These are phyloP conservation scores for Drosophila emarginata DNA, from an alignment of 2,888 invertebrate genomes.

Conservation along the genomic window DNA sequence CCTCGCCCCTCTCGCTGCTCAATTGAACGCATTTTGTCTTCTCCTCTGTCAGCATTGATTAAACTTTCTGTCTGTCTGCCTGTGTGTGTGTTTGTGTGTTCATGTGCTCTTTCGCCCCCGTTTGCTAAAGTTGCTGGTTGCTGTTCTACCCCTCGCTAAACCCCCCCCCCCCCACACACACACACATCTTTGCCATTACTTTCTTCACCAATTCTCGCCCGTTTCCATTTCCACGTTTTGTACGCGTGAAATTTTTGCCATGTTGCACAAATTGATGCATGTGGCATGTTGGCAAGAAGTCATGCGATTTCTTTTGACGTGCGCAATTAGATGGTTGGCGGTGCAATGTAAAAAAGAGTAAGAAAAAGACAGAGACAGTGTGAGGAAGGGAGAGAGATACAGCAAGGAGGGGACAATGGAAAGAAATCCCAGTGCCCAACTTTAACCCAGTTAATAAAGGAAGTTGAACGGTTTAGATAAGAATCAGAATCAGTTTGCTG, in stretches of 20 bases:
- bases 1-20: not conserved
- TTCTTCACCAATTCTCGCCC: not conserved
- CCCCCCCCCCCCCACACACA: too few relatives aligned
- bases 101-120: conserved; percentile 5
- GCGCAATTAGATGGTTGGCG: conserved; percentile 48
- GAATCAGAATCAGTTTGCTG: not conserved
- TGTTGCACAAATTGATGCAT: conserved; percentile 73
- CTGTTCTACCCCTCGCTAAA: too few relatives aligned
- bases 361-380: not conserved
- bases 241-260: conserved; percentile 70
- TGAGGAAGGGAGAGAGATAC: not conserved
- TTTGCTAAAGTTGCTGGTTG: conserved; percentile 18
- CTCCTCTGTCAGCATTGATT: conserved; percentile 71
- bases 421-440: conserved; percentile 4
- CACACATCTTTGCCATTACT: not conserved
- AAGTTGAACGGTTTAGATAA: not conserved
- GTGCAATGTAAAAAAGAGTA: not conserved
- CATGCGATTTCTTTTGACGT: conserved; percentile 65
- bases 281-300: conserved; percentile 69
- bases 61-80: conserved; percentile 53
- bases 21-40: conserved; percentile 30
- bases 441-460: conserved; percentile 29
- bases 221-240: conserved; percentile 1
- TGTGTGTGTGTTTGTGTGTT: conserved; percentile 53
- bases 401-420: not conserved